Conservation (phyloP, 1,140 invertebrate genomes). For the Himalopsyche phryganea region DNA sequence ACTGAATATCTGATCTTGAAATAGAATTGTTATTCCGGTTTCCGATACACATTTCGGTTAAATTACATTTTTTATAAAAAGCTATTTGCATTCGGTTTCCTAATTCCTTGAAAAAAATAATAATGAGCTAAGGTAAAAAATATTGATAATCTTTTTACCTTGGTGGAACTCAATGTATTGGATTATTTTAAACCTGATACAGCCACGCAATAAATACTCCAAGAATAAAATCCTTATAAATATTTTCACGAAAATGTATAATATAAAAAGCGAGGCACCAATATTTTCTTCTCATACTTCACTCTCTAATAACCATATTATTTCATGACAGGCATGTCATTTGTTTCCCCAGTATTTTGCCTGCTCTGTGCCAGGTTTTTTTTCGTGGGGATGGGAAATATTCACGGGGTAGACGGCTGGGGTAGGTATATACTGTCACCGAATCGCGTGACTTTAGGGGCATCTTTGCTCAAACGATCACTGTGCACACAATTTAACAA, state of each 20-base stretch:
- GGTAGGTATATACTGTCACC: conserved; percentile 7
- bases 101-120: too few species aligned
- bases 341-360: conserved; percentile 14
- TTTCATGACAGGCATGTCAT: conserved; percentile 17
- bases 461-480: neutral
- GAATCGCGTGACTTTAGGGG: conserved; percentile 13
- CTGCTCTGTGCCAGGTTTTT: conserved; percentile 1
- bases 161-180: too few species aligned
- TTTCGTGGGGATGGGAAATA: neutral
- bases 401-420: neutral
- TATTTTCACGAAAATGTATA: conserved; percentile 7
- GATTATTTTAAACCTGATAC: too few species aligned
- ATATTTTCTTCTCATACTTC: conserved; percentile 5
- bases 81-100: too few species aligned
- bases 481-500: conserved; percentile 8
- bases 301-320: conserved; percentile 15
- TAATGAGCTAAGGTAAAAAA: too few species aligned
- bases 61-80: too few species aligned
- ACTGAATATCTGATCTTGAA: too few species aligned
- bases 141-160: too few species aligned
- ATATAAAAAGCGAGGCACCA: conserved; percentile 10
- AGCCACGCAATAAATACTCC: too few species aligned
- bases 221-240: too few species aligned
- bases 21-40: too few species aligned
- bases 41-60: too few species aligned